phyloP scores from a whole-genome alignment of 2,797 vertebrate genomes.

The Sciurus vulgaris region DNA sequence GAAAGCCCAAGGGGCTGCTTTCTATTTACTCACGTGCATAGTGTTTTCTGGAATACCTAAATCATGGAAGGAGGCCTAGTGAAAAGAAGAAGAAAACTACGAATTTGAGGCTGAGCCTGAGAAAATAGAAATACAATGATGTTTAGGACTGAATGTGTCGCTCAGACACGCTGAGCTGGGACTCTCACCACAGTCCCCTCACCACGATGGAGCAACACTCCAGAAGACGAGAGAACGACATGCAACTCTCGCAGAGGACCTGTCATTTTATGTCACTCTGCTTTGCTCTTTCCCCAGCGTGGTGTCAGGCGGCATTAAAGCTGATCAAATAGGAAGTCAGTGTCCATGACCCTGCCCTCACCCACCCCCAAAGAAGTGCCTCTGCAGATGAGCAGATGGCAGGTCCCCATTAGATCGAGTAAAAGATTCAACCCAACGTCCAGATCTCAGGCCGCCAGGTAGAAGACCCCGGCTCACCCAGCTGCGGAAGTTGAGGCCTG shows the following conservation, averaged over 20 bases:
- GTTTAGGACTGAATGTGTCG: background rate
- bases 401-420: background rate
- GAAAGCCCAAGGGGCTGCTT: background rate
- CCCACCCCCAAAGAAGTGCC: background rate
- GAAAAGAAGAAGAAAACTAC: background rate
- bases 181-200: background rate
- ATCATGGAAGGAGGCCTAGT: background rate
- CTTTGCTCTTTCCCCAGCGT: background rate
- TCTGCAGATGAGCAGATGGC: background rate
- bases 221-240: background rate
- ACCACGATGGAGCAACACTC: background rate
- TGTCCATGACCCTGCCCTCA: background rate
- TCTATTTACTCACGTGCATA: accelerated
- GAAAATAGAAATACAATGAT: background rate
- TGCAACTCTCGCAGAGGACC: background rate
- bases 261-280: background rate
- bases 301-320: no score
- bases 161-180: background rate
- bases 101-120: background rate
- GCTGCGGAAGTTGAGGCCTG: background rate
- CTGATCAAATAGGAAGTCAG: background rate
- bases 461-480: background rate
- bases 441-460: accelerated
- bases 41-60: background rate
- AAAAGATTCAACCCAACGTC: background rate